Percentiles rank a stretch among this genome's conserved stretches.
These are phyloP conservation scores for Argyresthia albistria DNA, from an alignment of 2,888 invertebrate species.

Conservation along the genomic window DNA sequence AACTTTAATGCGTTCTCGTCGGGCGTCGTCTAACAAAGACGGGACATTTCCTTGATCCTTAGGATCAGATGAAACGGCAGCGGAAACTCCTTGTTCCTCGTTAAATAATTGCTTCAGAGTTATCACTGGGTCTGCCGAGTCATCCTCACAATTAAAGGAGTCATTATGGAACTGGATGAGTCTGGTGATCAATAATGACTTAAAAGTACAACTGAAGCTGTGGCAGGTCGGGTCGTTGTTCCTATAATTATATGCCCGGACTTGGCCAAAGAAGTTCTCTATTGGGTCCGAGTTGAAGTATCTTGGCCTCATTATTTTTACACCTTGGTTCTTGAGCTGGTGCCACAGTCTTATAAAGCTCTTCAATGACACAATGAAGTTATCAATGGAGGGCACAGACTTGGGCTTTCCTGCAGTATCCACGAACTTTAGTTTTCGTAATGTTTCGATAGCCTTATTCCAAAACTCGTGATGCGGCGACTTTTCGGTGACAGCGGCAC, in stretches of 20 bases:
- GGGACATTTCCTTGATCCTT: too few relatives aligned
- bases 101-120: too few relatives aligned
- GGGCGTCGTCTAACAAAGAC: too few relatives aligned
- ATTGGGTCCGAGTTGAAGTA: conserved; percentile 4
- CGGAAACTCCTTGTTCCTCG: too few relatives aligned
- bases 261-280: conserved; percentile 4
- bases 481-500: background rate
- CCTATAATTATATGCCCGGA: conserved; percentile 1
- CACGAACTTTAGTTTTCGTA: background rate
- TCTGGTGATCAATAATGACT: too few relatives aligned
- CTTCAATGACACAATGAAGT: background rate
- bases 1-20: too few relatives aligned
- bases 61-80: too few relatives aligned
- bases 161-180: too few relatives aligned
- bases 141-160: too few relatives aligned
- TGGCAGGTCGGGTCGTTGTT: background rate
- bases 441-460: background rate
- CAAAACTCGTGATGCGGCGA: background rate
- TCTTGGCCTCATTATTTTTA: conserved; percentile 2
- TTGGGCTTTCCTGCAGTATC: background rate
- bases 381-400: background rate
- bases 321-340: background rate
- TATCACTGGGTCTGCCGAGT: too few relatives aligned
- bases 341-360: background rate
- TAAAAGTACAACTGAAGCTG: background rate